Evolutionary conservation across 92 coral and sea anemone species (phyloP).

Genomic region (Paragorgia papillata): DNA sequence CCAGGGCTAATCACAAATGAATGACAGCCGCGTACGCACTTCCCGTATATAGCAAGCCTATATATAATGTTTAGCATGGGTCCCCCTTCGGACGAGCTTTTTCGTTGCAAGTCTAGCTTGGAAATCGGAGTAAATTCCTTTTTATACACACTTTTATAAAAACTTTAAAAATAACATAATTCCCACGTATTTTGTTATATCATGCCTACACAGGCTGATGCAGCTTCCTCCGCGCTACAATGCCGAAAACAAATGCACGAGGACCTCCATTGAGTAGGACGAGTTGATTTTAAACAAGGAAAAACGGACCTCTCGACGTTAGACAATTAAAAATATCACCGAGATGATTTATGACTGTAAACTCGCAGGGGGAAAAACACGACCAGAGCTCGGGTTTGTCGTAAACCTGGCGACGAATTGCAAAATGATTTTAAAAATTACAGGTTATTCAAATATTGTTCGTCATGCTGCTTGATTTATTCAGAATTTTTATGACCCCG

Average conservation of each 20-base stretch:
- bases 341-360: not conserved
- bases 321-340: not conserved
- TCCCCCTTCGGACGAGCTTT: too few species aligned
- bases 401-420: not conserved
- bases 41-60: not conserved
- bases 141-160: too few species aligned
- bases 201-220: too few species aligned
- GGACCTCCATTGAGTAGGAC: not conserved
- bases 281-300: not conserved
- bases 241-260: not conserved
- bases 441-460: conserved; percentile 31
- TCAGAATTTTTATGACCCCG: conserved; percentile 37
- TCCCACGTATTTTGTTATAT: not conserved
- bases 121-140: too few species aligned
- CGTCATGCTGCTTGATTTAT: conserved; percentile 25
- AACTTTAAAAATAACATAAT: too few species aligned
- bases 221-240: not conserved
- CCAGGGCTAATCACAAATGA: conserved; percentile 12
- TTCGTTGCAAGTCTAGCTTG: too few species aligned
- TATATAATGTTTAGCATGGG: too few species aligned
- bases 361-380: not conserved
- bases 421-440: conserved; percentile 10
- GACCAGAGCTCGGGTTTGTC: not conserved
- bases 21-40: conserved; percentile 33
- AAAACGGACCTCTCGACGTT: not conserved